phyloP scores from a whole-genome alignment of 2,888 invertebrate species.

The Volucella zonaria region DNA sequence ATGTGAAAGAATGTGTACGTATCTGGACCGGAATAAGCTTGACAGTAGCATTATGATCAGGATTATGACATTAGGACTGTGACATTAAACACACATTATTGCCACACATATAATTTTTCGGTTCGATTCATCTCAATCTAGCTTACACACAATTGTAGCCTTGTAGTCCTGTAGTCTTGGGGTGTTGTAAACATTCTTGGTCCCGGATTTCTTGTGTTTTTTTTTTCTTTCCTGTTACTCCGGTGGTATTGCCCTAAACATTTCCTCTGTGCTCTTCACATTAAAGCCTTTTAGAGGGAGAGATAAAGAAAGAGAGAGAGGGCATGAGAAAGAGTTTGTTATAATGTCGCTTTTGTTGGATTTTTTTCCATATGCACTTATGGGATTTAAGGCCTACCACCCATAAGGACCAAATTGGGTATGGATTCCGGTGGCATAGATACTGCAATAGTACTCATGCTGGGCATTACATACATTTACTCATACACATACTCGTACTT shows the following conservation, averaged over 20 bases:
- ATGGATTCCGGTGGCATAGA: not conserved
- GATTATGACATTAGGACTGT: conserved; percentile 72
- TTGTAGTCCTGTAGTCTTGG: not conserved
- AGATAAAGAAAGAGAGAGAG: too few relatives aligned
- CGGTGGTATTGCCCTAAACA: not conserved
- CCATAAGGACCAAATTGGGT: not conserved
- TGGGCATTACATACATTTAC: not conserved
- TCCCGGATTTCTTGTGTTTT: not conserved
- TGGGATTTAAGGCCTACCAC: conserved; percentile 62
- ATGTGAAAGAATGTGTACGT: not conserved
- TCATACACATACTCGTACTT: too few relatives aligned
- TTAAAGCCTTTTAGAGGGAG: conserved; percentile 35
- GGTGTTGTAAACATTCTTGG: not conserved
- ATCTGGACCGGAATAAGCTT: conserved; percentile 68
- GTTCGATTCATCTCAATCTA: conserved; percentile 69
- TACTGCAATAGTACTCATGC: conserved; percentile 29
- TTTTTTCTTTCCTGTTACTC: not conserved
- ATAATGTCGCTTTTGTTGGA: conserved; percentile 5
- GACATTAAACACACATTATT: conserved; percentile 73
- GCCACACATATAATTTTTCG: conserved; percentile 72
- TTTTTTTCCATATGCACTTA: conserved; percentile 57
- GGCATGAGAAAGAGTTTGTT: not conserved
- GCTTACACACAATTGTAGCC: conserved; percentile 43
- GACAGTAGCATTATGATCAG: conserved; percentile 69
- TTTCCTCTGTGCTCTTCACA: conserved; percentile 36